phyloP scores from a whole-genome alignment of 2,888 invertebrate genomes.

The Ceriagrion tenellum region DNA sequence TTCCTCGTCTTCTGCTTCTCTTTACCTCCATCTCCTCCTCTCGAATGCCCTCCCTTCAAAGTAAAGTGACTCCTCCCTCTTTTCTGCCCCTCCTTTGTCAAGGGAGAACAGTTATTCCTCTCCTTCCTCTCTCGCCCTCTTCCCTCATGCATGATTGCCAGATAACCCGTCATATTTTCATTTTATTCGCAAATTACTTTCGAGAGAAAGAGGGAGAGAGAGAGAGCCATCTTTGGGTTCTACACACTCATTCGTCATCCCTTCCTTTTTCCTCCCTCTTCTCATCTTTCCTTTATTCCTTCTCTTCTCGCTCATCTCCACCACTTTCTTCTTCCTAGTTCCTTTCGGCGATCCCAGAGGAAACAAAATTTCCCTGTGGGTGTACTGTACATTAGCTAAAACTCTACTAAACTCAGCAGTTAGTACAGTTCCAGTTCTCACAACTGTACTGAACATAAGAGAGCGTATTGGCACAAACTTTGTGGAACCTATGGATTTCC shows the following conservation, averaged over 20 bases:
- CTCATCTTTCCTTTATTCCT: neutral
- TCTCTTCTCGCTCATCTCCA: neutral
- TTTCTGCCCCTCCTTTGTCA: constrained; percentile 56
- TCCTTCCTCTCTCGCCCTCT: neutral
- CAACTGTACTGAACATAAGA: too few relatives aligned
- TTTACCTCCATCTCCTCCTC: neutral
- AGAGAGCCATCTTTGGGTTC: constrained; percentile 42
- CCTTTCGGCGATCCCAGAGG: too few relatives aligned
- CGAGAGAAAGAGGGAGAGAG: constrained; percentile 18
- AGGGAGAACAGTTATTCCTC: constrained; percentile 56
- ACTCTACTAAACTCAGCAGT: too few relatives aligned
- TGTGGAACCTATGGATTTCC: too few relatives aligned
- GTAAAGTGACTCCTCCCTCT: neutral
- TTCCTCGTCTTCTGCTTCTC: neutral
- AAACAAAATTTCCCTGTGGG: too few relatives aligned
- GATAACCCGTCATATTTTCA: constrained; percentile 66
- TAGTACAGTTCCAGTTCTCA: too few relatives aligned
- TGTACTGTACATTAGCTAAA: too few relatives aligned
- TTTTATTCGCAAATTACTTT: constrained; percentile 66
- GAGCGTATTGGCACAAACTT: too few relatives aligned
- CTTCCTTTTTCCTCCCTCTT: neutral
- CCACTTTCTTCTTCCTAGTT: neutral
- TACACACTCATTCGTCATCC: constrained; percentile 54
- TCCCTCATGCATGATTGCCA: constrained; percentile 57
- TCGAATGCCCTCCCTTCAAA: neutral